Conservation (phyloP, 2,113 vertebrate species). For the Patagioenas fasciata region DNA sequence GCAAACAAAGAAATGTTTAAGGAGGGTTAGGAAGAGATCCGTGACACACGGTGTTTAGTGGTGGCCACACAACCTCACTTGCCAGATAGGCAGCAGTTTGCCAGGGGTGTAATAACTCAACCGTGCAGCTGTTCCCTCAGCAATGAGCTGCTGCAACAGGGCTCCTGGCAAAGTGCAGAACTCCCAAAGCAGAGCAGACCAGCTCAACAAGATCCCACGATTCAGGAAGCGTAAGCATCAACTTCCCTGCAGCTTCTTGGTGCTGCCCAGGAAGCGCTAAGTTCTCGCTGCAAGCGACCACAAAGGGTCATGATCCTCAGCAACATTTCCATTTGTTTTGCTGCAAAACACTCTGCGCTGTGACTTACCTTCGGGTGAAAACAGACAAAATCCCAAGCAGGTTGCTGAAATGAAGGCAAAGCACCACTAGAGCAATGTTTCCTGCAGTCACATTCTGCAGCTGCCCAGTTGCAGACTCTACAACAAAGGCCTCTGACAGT, state of each 20-base stretch:
- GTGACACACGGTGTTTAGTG: fast-evolving
- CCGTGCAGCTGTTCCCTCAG: not conserved
- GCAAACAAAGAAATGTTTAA: not conserved
- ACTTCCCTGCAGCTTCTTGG: not conserved
- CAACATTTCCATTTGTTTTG: not conserved
- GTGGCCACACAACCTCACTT: not conserved
- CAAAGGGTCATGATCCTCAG: not conserved
- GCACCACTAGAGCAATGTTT: not conserved
- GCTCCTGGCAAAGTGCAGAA: not conserved
- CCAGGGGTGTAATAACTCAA: not conserved
- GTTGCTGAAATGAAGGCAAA: not conserved
- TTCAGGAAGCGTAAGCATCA: not conserved
- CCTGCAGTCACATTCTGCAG: not conserved
- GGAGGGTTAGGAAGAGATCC: not conserved
- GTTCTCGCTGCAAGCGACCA: fast-evolving
- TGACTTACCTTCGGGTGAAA: not conserved
- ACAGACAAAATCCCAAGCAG: not conserved
- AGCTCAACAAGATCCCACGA: not conserved
- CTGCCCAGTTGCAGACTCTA: not conserved
- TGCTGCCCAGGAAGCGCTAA: not conserved
- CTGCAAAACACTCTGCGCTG: not conserved
- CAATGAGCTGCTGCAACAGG: not conserved
- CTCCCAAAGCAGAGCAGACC: not conserved
- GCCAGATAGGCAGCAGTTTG: not conserved
- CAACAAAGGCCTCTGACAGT: not conserved